Base-by-base conservation (phyloP, 1,140 invertebrate species). In the Calosoma granatense region DNA sequence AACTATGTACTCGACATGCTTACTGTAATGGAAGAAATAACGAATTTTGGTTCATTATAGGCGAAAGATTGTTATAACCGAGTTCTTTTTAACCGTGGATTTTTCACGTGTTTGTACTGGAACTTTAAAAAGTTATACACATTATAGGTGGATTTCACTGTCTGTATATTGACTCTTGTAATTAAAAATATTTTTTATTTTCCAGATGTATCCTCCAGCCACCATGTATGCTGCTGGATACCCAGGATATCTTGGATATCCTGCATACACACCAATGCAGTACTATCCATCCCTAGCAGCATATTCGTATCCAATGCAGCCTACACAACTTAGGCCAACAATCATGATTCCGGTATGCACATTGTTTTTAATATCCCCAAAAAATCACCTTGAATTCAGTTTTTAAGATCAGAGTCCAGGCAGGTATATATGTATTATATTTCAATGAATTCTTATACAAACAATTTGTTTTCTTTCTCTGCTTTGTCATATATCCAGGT, bases 311-410 rank as follows among this genome's bases (percentile, higher is more conserved):
- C 80, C 82, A 57, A 85, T 86, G 72, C 84, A 86, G 64, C 83
- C 82, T 9, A 72, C 77, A 57, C 80, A 80, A 60, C 76, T 87
- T 56, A 78, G 85, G 64, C 84, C 84, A 60, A 86, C 85, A 39
- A 85, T 88, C 61, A 85, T 88, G 81, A 84, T 87, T 68, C 84
- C 84, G 65, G 85, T 86, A 70, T 78, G 80, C 17, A 21, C 59
- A 22, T 2, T 54, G 53, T 59, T 61, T n/a, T 55, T 26, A 43
- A n/a, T n/a, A n/a, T n/a, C n/a, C n/a, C n/a, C n/a, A n/a, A n/a
- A n/a, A n/a, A n/a, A n/a, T n/a, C n/a, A 19, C 36, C 20, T 23
- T 41, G 51, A 41, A 54, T 20, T n/a, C n/a, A n/a, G n/a, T n/a
- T n/a, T n/a, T n/a, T n/a, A n/a, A n/a, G n/a, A n/a, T n/a, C n/a